Evolutionary conservation across 64 coral and sea anemone genomes (phyloP), one percentile per base, ranked within the genome.

Genomic region (Acropora tenuis): DNA sequence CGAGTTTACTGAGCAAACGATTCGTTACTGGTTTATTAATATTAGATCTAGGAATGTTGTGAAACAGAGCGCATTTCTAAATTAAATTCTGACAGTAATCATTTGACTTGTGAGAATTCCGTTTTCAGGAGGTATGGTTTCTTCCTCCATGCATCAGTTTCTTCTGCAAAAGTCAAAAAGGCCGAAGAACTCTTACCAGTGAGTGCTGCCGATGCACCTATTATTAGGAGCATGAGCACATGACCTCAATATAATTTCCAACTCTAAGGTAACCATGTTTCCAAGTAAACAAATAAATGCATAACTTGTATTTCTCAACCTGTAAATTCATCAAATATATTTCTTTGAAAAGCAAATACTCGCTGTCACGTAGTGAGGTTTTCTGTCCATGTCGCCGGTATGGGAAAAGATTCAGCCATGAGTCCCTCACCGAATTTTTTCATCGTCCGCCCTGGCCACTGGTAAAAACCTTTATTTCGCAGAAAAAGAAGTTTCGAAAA

Each of bases 261-360:
- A 85, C 67, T 49, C 45, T 55, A 47, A 48, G 45, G 75, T 78
- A 85, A 65, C 65, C 46, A 47, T 8, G 82, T 85, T 85, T 72
- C 82, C 43, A 85, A 85, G 82, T 85, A 85, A 85, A 85, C 82
- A 85, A 85, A 85, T 63, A 85, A 72, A 85, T 85, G 47, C 46
- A 69, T 71, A 46, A 7, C 82, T 85, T 20, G 82, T 85, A 85
- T 85, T 85, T 72, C 82, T 85, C 82, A 49, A 12, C 82, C 82
- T 45, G 82, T 4, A 17, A 48, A 4, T 85, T 71, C 82, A 85
- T 85, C 82, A 85, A 85, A n/a, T 49, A 85, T 85, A 85, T 85
- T 85, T 48, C 44, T 4, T 8, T 3, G 82, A 1, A 47, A 16
- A 30, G 42, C 82, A 20, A 85, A 85, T 85, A 85, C 61, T n/a